Conservation (phyloP, 2,888 invertebrate genomes). For the Incurvaria masculella region DNA sequence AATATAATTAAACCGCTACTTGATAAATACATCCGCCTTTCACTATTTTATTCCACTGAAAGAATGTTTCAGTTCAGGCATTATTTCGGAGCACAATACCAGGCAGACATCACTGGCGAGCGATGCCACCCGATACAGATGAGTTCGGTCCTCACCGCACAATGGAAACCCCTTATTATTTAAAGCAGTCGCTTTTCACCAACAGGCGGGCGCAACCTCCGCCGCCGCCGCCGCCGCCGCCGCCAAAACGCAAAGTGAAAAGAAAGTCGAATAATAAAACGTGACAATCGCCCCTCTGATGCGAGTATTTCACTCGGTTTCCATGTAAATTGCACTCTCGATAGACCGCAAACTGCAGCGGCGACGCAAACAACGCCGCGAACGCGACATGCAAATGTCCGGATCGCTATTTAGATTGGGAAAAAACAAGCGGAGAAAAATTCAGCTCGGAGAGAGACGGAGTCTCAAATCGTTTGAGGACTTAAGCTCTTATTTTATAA, state of each 20-base stretch:
- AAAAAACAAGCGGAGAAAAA: constrained; percentile 20
- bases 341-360: constrained; percentile 22
- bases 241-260: not conserved
- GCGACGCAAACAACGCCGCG: constrained; percentile 25
- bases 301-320: constrained; percentile 49
- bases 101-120: not conserved
- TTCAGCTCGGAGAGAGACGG: too few species aligned
- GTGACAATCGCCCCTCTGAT: constrained; percentile 45
- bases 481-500: not conserved
- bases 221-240: not conserved
- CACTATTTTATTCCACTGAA: too few species aligned
- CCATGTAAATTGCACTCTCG: constrained; percentile 39
- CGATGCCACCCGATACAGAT: not conserved
- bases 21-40: too few species aligned
- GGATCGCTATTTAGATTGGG: constrained; percentile 26
- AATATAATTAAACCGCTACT: too few species aligned
- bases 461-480: not conserved
- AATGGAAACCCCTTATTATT: not conserved
- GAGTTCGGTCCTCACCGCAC: not conserved
- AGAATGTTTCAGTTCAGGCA: too few species aligned
- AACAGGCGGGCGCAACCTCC: too few species aligned
- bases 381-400: constrained; percentile 30
- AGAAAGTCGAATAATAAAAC: constrained; percentile 46
- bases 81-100: not conserved
- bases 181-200: not conserved